Evolutionary conservation across 2,113 vertebrate genomes (phyloP), one percentile per base, ranked within the genome.

Genomic region (Seriola dumerili): DNA sequence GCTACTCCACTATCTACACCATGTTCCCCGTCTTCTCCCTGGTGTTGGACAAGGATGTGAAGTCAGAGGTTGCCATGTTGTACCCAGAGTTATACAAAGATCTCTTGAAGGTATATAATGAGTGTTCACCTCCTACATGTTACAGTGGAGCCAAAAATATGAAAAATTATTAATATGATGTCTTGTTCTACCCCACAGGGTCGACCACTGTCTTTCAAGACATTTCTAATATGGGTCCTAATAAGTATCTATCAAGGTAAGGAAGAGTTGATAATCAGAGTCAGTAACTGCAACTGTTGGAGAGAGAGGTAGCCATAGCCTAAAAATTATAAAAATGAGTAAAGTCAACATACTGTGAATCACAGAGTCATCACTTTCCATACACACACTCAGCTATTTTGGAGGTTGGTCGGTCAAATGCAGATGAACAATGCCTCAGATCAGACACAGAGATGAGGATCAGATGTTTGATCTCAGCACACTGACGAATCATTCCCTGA

Each of bases 211-310:
- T 99, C 97, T 2, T 99, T 97, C 91, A 99, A 99, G 95, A 99
- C 98, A 0, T 99, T 99, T 94, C 93, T 99, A 71, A 97, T 98
- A 90, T 99, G 98, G 98, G 98, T 99, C 79, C 87, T 99, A 82
- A 99, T 99, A 89, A 99, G 98, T 92, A 98, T 99, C 91, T 99
- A 99, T 89, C 98, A 99, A 98, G 98, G 98, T 99, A 96, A 96
- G 93, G 6, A 32, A 59, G 54, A 63, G 44, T 52, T 48, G 40
- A 7, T 50, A 48, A 19, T 59, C 29, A 62, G 36, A 61, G 61
- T 10, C 52, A 23, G 2, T 23, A n/a, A 10, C 8, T 55, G 3
- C 52, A n/a, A 21, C 21, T n/a, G 52, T 23, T 55, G 21, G 52
- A 55, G 21, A 55, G 16, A 68, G 16, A 68, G 65, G 50, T 16